These are phyloP conservation scores for Enteromius thamalakanensis DNA, from an alignment of 2,797 vertebrate genomes.

Conservation along the genomic window DNA sequence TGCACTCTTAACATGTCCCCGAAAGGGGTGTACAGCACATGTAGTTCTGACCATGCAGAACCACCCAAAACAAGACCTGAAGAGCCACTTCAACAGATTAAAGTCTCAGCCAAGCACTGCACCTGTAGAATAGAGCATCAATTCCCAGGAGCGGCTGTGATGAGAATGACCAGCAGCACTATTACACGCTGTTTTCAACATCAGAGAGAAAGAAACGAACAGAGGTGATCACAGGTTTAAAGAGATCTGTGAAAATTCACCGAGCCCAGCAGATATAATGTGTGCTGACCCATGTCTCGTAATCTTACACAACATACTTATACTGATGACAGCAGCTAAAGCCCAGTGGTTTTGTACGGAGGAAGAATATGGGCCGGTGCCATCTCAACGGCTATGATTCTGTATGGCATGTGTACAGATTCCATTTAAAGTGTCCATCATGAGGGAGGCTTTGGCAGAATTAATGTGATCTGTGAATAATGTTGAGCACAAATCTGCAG, in stretches of 20 bases:
- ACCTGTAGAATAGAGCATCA: not conserved
- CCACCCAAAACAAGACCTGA: not conserved
- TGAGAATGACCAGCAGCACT: constrained; percentile 25
- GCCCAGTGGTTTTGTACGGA: not conserved
- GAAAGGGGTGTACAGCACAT: not conserved
- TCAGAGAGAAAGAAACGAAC: constrained; percentile 25
- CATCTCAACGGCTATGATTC: constrained; percentile 6
- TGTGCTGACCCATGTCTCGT: constrained; percentile 11
- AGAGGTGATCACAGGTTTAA: constrained; percentile 31
- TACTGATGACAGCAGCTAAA: constrained; percentile 2
- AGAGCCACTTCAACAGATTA: not conserved
- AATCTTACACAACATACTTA: constrained; percentile 29
- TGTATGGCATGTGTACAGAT: constrained; percentile 20
- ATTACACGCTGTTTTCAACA: constrained; percentile 20
- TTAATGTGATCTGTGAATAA: constrained; percentile 38
- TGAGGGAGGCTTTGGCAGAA: constrained; percentile 24
- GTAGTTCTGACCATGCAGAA: not conserved
- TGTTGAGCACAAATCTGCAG: constrained; percentile 36
- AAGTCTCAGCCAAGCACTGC: not conserved
- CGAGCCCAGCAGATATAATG: constrained; percentile 19
- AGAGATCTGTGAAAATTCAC: constrained; percentile 38
- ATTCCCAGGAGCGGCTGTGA: constrained; percentile 12
- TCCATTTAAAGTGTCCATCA: constrained; percentile 10
- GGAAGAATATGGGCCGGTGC: constrained; percentile 4
- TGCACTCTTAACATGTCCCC: not conserved